Conservation (phyloP, 1,140 invertebrate species). For the Drosophila nigrodunni region DNA sequence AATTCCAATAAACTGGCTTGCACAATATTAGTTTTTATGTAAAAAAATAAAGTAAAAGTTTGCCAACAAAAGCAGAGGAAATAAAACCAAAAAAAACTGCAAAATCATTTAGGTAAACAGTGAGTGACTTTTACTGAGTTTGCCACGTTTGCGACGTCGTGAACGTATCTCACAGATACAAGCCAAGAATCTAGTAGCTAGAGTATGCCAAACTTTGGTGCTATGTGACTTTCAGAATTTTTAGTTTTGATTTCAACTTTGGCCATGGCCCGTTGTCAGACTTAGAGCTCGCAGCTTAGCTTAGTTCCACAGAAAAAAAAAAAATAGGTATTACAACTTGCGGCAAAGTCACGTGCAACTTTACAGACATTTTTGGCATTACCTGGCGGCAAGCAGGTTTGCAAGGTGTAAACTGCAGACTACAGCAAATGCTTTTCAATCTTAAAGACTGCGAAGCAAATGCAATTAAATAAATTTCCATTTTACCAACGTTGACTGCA, state of each 20-base stretch:
- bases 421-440: slow-evolving; percentile 11
- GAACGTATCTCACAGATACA: slow-evolving; percentile 16
- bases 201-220: slow-evolving; percentile 62
- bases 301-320: slow-evolving; percentile 58
- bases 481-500: slow-evolving; percentile 27
- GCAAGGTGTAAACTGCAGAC: slow-evolving; percentile 33
- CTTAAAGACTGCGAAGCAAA: slow-evolving; percentile 24
- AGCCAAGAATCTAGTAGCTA: slow-evolving; percentile 3
- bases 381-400: slow-evolving; percentile 15
- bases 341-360: slow-evolving; percentile 79
- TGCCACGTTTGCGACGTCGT: slow-evolving; percentile 5
- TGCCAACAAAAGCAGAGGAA: slow-evolving; percentile 38
- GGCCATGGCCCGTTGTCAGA: slow-evolving; percentile 60
- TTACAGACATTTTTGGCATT: slow-evolving; percentile 74
- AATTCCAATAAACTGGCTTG: slow-evolving; percentile 77
- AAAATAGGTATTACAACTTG: slow-evolving; percentile 65
- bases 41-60: slow-evolving; percentile 42
- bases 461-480: slow-evolving; percentile 55
- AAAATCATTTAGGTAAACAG: slow-evolving; percentile 82
- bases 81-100: slow-evolving; percentile 48
- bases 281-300: slow-evolving; percentile 41
- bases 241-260: slow-evolving; percentile 79
- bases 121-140: slow-evolving; percentile 77
- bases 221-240: slow-evolving; percentile 82
- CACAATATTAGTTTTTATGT: slow-evolving; percentile 80